These are phyloP conservation scores for Tupaia tana DNA, from an alignment of 2,113 vertebrate genomes.

Conservation along the genomic window DNA sequence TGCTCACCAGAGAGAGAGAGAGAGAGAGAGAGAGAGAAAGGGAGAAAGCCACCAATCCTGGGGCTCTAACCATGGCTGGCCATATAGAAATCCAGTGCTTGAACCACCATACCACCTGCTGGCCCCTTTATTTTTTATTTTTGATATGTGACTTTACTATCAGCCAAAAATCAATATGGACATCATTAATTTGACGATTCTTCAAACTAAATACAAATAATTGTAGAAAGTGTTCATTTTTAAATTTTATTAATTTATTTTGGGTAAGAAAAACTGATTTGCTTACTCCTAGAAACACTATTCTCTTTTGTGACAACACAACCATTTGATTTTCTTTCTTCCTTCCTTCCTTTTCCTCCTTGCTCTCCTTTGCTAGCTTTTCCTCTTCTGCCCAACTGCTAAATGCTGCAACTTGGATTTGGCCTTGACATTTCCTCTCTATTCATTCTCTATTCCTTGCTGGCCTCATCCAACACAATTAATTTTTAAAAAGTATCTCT, in stretches of 20 bases:
- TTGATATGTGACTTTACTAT: neutral
- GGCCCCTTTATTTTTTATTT: constrained; percentile 2
- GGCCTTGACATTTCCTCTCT: neutral
- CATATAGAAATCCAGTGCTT: no score
- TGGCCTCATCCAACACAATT: neutral
- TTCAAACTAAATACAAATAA: neutral
- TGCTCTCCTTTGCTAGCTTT: neutral
- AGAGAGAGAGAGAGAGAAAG: no score
- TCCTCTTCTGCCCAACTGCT: neutral
- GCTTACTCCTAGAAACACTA: neutral
- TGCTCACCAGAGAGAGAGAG: no score
- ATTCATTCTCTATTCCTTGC: neutral
- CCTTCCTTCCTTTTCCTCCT: neutral
- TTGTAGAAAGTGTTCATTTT: neutral
- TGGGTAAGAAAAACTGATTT: neutral
- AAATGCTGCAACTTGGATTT: neutral
- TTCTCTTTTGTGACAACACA: neutral
- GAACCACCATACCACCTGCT: no score
- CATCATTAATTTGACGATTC: neutral
- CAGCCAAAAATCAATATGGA: neutral
- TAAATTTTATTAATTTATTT: neutral
- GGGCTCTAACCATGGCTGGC: no score
- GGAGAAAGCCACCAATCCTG: no score
- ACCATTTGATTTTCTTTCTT: neutral
- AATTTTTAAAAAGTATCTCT: constrained; percentile 9